Conservation (phyloP, 2,113 vertebrate genomes). For the Laterallus jamaicensis region DNA sequence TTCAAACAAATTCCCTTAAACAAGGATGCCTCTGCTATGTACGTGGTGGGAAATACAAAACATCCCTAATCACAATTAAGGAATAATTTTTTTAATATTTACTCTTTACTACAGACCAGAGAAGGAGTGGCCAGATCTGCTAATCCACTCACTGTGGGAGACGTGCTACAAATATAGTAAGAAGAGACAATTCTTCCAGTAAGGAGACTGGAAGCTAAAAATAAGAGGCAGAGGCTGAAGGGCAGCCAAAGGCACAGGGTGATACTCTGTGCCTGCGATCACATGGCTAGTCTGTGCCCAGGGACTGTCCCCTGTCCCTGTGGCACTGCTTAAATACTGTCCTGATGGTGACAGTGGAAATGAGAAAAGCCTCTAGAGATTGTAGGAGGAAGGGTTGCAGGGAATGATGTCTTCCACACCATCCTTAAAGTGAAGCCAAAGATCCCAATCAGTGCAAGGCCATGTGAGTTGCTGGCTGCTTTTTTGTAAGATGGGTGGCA, state of each 20-base stretch:
- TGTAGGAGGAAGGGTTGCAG: background rate
- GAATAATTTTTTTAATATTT: background rate
- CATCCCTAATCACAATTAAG: background rate
- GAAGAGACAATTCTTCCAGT: background rate
- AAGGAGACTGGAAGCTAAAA: constrained; percentile 35
- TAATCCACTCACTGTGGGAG: background rate
- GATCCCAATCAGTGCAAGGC: background rate
- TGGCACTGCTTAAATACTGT: background rate
- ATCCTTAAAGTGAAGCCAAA: background rate
- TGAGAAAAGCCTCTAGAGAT: background rate
- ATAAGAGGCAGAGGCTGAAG: constrained; percentile 30
- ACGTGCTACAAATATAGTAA: background rate
- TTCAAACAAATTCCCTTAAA: background rate
- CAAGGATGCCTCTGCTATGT: background rate
- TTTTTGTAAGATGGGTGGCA: background rate
- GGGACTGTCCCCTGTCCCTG: background rate
- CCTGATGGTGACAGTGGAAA: background rate
- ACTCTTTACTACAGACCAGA: background rate
- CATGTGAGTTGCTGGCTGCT: background rate
- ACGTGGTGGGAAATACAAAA: background rate
- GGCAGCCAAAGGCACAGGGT: constrained; percentile 24
- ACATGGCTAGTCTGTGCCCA: background rate
- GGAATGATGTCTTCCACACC: background rate
- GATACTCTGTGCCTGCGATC: background rate
- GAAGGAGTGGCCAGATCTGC: background rate